A percentile compares a stretch with the other conserved stretches of the same genome.
Conservation (phyloP, 1,140 invertebrate species). For the Danaus plexippus region DNA sequence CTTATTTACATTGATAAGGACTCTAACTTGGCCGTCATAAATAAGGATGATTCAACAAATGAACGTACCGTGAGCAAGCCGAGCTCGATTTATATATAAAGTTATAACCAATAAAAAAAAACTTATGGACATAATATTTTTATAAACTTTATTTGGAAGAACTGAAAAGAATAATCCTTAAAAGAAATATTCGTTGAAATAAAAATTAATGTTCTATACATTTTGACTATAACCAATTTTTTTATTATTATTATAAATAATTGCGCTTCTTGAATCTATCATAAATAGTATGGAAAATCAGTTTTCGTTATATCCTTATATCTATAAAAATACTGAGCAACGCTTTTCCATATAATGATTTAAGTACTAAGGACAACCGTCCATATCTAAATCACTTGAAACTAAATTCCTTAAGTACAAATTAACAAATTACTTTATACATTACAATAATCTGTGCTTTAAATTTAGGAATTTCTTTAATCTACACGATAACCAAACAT, state of each 20-base stretch:
- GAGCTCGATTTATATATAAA: background rate
- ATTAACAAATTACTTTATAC: constrained; percentile 42
- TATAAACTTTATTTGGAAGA: constrained; percentile 46
- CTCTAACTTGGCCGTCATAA: constrained; percentile 16
- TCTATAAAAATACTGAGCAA: constrained; percentile 71
- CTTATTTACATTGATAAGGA: constrained; percentile 48
- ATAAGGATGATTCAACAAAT: background rate
- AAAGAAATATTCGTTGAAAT: constrained; percentile 13
- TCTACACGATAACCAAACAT: constrained; percentile 28
- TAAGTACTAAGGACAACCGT: constrained; percentile 45
- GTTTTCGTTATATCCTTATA: constrained; percentile 53
- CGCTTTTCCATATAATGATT: constrained; percentile 56
- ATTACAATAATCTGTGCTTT: constrained; percentile 51
- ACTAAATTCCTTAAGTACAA: constrained; percentile 47
- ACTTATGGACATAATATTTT: constrained; percentile 3
- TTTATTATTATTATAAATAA: constrained; percentile 44
- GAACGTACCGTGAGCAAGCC: background rate
- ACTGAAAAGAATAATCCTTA: constrained; percentile 34
- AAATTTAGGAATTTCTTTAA: constrained; percentile 40
- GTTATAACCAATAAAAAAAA: too few relatives aligned
- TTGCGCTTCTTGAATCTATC: constrained; percentile 38
- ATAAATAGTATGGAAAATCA: constrained; percentile 58
- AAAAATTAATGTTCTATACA: constrained; percentile 17
- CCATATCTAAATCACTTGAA: constrained; percentile 39
- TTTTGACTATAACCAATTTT: constrained; percentile 47